These are phyloP conservation scores for Noctua janthina DNA, from an alignment of 2,888 invertebrate species.

Conservation along the genomic window DNA sequence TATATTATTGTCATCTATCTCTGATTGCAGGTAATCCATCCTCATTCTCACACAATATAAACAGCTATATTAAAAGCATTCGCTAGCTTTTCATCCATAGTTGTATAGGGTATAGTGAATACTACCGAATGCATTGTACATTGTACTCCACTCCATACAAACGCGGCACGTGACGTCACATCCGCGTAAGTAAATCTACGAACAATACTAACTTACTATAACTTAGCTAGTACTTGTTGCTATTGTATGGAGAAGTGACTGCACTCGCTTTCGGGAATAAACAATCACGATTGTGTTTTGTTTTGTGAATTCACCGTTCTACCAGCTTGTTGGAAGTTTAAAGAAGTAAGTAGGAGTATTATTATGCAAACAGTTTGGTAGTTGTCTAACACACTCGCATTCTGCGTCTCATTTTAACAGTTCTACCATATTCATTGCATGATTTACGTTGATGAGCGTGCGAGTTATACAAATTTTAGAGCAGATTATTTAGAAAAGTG, in stretches of 20 bases:
- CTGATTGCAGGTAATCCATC: no score
- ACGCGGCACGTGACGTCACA: neutral
- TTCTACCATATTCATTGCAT: neutral
- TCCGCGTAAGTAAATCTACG: constrained; percentile 7
- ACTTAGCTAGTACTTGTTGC: constrained; percentile 17
- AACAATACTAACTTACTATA: constrained; percentile 22
- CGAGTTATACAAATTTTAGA: neutral
- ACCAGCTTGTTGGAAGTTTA: neutral
- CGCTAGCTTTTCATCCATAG: neutral
- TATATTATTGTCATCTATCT: no score
- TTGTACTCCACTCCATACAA: neutral
- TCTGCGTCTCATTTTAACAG: neutral
- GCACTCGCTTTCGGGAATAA: neutral
- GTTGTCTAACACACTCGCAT: neutral
- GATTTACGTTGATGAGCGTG: neutral
- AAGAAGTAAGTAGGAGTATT: neutral
- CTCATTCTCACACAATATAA: no score
- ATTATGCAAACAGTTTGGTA: neutral
- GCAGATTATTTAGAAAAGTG: neutral
- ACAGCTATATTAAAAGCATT: no score
- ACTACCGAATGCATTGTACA: neutral
- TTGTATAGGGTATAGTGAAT: neutral
- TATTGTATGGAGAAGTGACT: constrained; percentile 9
- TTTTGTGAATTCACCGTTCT: neutral
- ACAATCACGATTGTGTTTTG: constrained; percentile 14